These are phyloP conservation scores for Dicyrtomina minuta DNA, from an alignment of 2,888 invertebrate species.

Conservation along the genomic window DNA sequence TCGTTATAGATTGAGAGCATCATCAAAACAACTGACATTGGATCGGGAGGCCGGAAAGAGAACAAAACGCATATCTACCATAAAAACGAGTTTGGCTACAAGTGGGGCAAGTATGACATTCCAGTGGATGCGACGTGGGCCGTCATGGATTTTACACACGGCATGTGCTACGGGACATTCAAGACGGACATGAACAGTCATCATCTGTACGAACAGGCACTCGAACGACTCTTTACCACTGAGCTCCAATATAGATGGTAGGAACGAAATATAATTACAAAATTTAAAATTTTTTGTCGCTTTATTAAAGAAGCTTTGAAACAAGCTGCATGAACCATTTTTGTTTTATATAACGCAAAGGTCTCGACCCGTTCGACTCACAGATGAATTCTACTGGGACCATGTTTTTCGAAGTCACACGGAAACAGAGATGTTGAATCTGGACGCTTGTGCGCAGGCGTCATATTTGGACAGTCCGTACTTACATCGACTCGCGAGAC, in stretches of 20 bases:
- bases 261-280: not conserved
- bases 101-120: conserved; percentile 40
- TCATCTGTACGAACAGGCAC: conserved; percentile 44
- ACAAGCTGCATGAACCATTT: not conserved
- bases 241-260: conserved; percentile 43
- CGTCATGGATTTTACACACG: conserved; percentile 27
- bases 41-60: too few species aligned
- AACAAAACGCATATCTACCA: not conserved
- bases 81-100: conserved; percentile 33
- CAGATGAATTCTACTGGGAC: conserved; percentile 23
- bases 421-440: conserved; percentile 1
- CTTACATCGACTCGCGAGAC: conserved; percentile 9
- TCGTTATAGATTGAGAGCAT: not conserved
- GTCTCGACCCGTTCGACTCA: conserved; percentile 13
- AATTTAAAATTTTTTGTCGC: not conserved
- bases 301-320: not conserved
- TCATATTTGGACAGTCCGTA: conserved; percentile 24
- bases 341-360: not conserved
- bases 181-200: conserved; percentile 43
- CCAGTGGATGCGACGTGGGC: conserved; percentile 44
- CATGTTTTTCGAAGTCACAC: conserved; percentile 13
- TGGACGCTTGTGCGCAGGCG: conserved; percentile 28
- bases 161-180: conserved; percentile 43
- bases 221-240: conserved; percentile 39
- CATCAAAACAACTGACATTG: not conserved